Evolutionary conservation across 2,113 vertebrate genomes (phyloP), one percentile per base, ranked within the genome.

Genomic region (Gopherus flavomarginatus): DNA sequence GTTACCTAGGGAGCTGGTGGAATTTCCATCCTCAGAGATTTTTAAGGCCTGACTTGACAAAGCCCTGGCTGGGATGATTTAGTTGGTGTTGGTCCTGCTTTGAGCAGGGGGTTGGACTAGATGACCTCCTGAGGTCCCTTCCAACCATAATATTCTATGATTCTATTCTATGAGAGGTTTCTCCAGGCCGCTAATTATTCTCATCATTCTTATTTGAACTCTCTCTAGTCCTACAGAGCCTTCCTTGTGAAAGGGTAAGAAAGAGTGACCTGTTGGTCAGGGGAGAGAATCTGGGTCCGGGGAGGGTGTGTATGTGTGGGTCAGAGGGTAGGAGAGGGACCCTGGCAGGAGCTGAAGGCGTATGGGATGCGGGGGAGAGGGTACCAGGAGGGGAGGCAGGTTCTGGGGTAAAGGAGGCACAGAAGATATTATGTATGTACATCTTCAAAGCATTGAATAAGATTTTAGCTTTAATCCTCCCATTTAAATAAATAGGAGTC

Each of bases 111-210:
- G 19, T 8, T 53, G 53, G 19, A 53, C 19, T 54, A 22, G 53
- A 54, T 54, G 50, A 54, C 53, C 53, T 22, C 53, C 53, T 54
- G 53, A 22, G 53, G 19, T 54, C 53, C 1, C 21, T 54, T 54
- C 53, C 3, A 54, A 22, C 53, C 53, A 3, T 21, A 1, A 53
- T 21, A 21, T 3, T 54, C 53, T 54, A 22, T 1, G 53, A 54
- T 54, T 54, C 53, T 1, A 3, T 1, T 2, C 2, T 54, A 47
- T 87, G 7, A 59, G 62, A 56, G 2, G 57, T 50, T 72, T 90
- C n/a, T 5, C 35, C 5, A 29, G 54, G 5, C 1, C 38, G 0
- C 35, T 2, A n/a, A 1, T 17, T 38, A 4, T 4, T 17, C 22
- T 16, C 27, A 0, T 0, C 31, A 93, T 42, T 31, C 0, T 1